These are phyloP conservation scores for Papilio helenus DNA, from an alignment of 1,140 invertebrate species.

Conservation along the genomic window DNA sequence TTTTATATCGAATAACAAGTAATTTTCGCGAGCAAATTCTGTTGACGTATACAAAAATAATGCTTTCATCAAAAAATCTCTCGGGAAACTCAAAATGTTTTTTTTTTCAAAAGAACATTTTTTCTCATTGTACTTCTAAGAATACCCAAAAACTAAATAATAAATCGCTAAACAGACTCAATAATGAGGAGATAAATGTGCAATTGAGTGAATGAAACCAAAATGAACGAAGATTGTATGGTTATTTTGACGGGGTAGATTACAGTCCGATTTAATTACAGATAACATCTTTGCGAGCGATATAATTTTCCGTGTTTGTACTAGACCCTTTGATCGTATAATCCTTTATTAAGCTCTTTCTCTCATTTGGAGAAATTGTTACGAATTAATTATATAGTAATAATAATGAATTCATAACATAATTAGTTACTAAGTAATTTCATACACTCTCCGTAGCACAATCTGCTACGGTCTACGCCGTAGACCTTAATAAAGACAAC, in stretches of 20 bases:
- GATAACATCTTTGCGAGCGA: not conserved
- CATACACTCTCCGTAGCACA: not conserved
- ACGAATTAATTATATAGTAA: not conserved
- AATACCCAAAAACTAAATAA: not conserved
- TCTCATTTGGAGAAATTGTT: not conserved
- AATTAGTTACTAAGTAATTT: not conserved
- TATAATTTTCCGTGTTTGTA: not conserved
- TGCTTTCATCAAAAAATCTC: not conserved
- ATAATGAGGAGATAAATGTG: not conserved
- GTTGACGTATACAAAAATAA: not conserved
- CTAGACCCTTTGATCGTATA: not conserved
- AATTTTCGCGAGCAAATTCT: not conserved
- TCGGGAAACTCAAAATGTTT: not conserved
- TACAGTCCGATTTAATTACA: slow-evolving; percentile 19
- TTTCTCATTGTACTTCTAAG: not conserved
- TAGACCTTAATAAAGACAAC: not conserved
- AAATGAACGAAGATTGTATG: slow-evolving; percentile 7
- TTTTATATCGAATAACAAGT: not conserved
- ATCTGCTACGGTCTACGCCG: not conserved
- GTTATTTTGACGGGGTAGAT: not conserved
- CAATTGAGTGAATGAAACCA: not conserved
- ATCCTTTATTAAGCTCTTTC: not conserved
- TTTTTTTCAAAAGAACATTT: not conserved
- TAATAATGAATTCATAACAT: not conserved
- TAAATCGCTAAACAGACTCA: not conserved